Evolutionary conservation across 2,888 invertebrate species (phyloP), one percentile per base, ranked within the genome.

Genomic region (Auanema freiburgensis): DNA sequence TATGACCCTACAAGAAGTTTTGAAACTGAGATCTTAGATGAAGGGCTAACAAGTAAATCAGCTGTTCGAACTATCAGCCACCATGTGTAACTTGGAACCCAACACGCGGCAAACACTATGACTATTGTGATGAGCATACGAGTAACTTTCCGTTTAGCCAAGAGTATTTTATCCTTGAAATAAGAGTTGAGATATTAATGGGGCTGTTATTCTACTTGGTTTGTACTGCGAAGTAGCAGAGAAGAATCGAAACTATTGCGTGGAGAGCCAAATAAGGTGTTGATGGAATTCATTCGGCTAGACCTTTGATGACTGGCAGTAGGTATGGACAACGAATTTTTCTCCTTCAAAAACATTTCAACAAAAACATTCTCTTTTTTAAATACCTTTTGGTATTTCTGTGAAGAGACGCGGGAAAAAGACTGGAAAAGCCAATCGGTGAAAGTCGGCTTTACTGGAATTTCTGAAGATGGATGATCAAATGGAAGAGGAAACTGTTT

Each of bases 51-150:
- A 67, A 74, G 62, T 18, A 73, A 58, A 57, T 77, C 76, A 50
- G 70, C 71, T 55, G 71, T 71, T 33, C 74, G 41, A 25, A 77
- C 57, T 42, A 75, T 49, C n/a, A 77, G 59, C 77, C 77, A 77
- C 66, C 71, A 77, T 55, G 71, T 52, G 56, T 77, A 77, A n/a
- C 61, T 84, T 0, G 93, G 93, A 0, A 92, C 90, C 92, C 92
- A 93, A 84, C 92, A 92, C 6, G 92, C 88, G 84, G 93, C 93
- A 84, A 92, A 93, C 81, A 92, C 92, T 52, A 91, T 85, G 4
- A 93, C 92, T 14, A 93, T 89, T 8, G 92, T 91, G 78, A 92
- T 91, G 53, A 93, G 87, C 92, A 93, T 93, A 75, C 91, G 88
- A 60, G 91, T 78, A 40, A 79, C 79, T 42, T 74, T 90, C 79